Evolutionary conservation across 2,888 invertebrate species (phyloP).

Genomic region (Boloria selene): DNA sequence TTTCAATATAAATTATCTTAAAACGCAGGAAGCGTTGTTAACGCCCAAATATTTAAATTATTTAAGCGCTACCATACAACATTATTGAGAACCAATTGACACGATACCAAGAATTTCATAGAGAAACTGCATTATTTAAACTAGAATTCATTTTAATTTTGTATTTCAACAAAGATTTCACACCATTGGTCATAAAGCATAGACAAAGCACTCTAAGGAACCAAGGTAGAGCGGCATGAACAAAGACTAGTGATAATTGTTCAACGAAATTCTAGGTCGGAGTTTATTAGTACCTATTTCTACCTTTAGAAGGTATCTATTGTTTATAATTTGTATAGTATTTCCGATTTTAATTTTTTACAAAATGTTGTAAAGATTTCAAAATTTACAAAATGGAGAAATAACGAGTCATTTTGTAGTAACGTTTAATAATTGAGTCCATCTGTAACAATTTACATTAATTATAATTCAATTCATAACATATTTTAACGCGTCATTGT

Average conservation of each 20-base stretch:
- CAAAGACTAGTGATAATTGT: constrained; percentile 66
- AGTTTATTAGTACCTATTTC: constrained; percentile 41
- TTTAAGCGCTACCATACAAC: no score
- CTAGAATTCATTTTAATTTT: neutral
- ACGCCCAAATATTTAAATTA: no score
- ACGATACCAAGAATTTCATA: no score
- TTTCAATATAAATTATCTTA: no score
- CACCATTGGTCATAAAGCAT: constrained; percentile 40
- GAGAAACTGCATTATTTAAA: no score
- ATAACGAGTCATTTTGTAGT: neutral
- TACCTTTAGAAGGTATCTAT: constrained; percentile 27
- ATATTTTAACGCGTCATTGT: constrained; percentile 9
- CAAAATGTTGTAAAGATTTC: neutral
- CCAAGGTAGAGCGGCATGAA: constrained; percentile 45
- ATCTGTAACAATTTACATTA: constrained; percentile 1
- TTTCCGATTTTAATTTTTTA: neutral
- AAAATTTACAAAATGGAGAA: neutral
- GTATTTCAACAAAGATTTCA: constrained; percentile 33
- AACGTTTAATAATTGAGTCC: neutral
- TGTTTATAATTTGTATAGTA: constrained; percentile 8
- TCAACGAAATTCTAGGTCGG: constrained; percentile 60
- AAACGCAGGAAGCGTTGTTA: no score
- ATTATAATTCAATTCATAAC: constrained; percentile 8
- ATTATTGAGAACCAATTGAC: no score
- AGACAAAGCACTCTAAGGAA: constrained; percentile 54